Base-by-base conservation (phyloP, 1,140 invertebrate genomes). In the Paramacrobiotus metropolitanus region DNA sequence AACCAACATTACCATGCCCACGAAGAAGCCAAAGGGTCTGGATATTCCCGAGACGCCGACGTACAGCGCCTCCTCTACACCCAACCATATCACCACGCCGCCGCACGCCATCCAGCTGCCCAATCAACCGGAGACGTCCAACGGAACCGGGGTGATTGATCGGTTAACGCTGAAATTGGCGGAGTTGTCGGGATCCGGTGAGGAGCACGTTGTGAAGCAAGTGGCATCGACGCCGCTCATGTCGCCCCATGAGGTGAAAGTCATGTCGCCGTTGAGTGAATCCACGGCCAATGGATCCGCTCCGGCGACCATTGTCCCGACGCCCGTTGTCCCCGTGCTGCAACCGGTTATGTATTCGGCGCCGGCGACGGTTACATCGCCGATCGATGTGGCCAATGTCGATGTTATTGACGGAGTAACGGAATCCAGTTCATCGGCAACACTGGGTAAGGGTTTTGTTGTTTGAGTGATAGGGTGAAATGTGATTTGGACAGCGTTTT, bases 11-110 rank as follows among this genome's bases (percentile, higher is more conserved):
- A 55, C 48, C 48, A 55, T 55, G 48, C 48, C 48, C 4, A 20
- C 48, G 15, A 55, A 55, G 48, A 55, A 55, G 48, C 48, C 48
- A 4, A 55, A 55, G 24, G 48, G 48, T 28, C 24, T 55, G 48
- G 48, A 55, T 24, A 15, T 55, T 28, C 48, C 48, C 48, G 48
- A 55, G 4, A 55, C 48, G 4, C 48, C 48, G 4, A 40, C 34
- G 34, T 40, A 40, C 34, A 55, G 48, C 48, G 48, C 48, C 24
- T 9, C 15, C 24, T 55, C 48, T 24, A 55, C 48, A 24, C 48
- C 48, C 15, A 55, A 55, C 48, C 48, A 55, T 24, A 24, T 55
- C 48, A 20, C 48, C 15, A 55, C 48, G 48, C 48, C 48, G 9
- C 48, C 48, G 9, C 48, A 55, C 24, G 48, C 48, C 48, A 28